Evolutionary conservation across 1,140 invertebrate genomes (phyloP).

Genomic region (Macrocentrus cingulum): DNA sequence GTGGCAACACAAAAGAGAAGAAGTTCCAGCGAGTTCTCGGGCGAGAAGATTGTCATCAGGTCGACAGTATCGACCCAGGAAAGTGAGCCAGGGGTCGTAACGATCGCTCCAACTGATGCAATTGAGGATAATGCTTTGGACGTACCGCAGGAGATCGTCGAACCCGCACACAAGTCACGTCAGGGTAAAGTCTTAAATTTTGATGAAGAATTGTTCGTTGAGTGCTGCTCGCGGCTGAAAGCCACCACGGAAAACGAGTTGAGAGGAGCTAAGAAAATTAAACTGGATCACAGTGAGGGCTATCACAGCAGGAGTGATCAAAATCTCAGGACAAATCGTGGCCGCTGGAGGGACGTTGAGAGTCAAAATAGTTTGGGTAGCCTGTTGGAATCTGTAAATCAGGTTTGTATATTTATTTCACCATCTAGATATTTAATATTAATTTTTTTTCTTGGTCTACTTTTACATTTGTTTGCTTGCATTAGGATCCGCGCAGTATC

Average conservation of each 20-base stretch:
- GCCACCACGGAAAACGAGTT: conserved; percentile 55
- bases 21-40: conserved; percentile 40
- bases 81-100: conserved; percentile 40
- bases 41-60: conserved; percentile 45
- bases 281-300: conserved; percentile 47
- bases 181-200: conserved; percentile 54
- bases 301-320: conserved; percentile 47
- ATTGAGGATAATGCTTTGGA: conserved; percentile 54
- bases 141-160: conserved; percentile 39
- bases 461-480: conserved; percentile 3
- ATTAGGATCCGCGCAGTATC: not conserved
- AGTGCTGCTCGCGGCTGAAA: conserved; percentile 55
- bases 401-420: conserved; percentile 41
- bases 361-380: conserved; percentile 54
- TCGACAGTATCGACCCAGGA: conserved; percentile 41
- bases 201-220: conserved; percentile 54
- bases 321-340: conserved; percentile 38
- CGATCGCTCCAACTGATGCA: conserved; percentile 51
- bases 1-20: conserved; percentile 21
- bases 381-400: conserved; percentile 54
- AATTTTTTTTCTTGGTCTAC: not conserved
- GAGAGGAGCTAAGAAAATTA: conserved; percentile 54
- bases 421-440: not conserved
- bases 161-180: conserved; percentile 36
- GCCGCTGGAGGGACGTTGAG: conserved; percentile 51